These are phyloP conservation scores for Euwallacea similis DNA, from an alignment of 1,140 invertebrate species.

Conservation along the genomic window DNA sequence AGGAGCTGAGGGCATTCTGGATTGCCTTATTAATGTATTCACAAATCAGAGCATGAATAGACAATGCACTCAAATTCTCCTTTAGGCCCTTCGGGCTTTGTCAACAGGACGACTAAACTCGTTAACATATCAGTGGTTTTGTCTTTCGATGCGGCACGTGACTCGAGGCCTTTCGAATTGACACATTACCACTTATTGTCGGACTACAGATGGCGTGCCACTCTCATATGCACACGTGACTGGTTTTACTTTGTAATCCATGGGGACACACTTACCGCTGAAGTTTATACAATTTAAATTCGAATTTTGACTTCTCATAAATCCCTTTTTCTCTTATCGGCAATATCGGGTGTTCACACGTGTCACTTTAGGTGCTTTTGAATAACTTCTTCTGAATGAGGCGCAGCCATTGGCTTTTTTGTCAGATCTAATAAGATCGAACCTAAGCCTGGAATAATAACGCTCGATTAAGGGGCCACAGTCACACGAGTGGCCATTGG, in stretches of 20 bases:
- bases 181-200: constrained; percentile 32
- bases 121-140: constrained; percentile 28
- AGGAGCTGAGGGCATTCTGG: constrained; percentile 15
- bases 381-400: not conserved
- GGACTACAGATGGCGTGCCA: constrained; percentile 22
- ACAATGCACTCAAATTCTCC: constrained; percentile 20
- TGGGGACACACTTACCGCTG: not conserved
- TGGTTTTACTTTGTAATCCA: constrained; percentile 30
- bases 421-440: too few species aligned
- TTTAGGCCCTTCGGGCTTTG: constrained; percentile 19
- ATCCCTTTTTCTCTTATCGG: constrained; percentile 3
- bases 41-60: constrained; percentile 24
- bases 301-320: constrained; percentile 18
- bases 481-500: too few species aligned
- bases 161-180: constrained; percentile 16
- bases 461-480: too few species aligned
- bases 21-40: constrained; percentile 25
- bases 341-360: not conserved
- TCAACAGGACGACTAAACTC: constrained; percentile 27
- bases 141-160: constrained; percentile 29
- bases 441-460: too few species aligned
- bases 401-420: not conserved
- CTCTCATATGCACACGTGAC: constrained; percentile 25
- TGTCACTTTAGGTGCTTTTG: constrained; percentile 8
- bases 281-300: constrained; percentile 18